Evolutionary conservation across 1,140 invertebrate genomes (phyloP).

Genomic region (Drosophila quadrilineata): DNA sequence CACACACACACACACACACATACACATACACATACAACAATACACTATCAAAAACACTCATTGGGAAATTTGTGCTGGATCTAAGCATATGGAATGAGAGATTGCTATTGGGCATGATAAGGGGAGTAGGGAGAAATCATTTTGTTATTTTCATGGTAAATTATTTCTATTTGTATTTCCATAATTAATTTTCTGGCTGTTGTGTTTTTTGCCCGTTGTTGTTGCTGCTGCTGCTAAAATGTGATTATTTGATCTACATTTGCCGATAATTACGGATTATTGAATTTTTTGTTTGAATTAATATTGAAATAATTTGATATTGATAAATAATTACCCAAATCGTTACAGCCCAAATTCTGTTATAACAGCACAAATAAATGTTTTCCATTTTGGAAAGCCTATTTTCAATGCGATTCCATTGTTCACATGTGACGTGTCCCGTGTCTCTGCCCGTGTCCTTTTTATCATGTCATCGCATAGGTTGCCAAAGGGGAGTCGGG

Average conservation of each 20-base stretch:
- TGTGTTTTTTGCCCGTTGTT: conserved; percentile 16
- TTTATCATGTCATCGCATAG: too few relatives aligned
- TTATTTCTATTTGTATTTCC: conserved; percentile 63
- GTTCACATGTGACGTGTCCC: too few relatives aligned
- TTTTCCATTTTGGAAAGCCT: not conserved
- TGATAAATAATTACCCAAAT: conserved; percentile 65
- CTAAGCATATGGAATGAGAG: too few relatives aligned
- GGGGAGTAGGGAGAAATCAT: conserved; percentile 7
- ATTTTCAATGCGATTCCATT: not conserved
- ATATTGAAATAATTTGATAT: conserved; percentile 72
- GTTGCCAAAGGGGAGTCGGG: too few relatives aligned
- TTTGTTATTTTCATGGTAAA: conserved; percentile 52
- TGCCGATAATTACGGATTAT: conserved; percentile 75
- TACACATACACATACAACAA: too few relatives aligned
- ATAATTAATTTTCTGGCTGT: conserved; percentile 61
- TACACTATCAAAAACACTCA: too few relatives aligned
- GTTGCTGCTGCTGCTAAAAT: conserved; percentile 41
- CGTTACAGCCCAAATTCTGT: conserved; percentile 14
- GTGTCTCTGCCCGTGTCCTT: too few relatives aligned
- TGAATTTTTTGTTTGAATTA: conserved; percentile 76
- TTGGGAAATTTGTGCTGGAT: too few relatives aligned
- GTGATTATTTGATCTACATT: conserved; percentile 76
- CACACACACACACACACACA: not conserved
- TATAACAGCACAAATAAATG: conserved; percentile 58
- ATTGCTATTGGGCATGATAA: too few relatives aligned